A percentile compares a stretch with the other conserved stretches of the same genome.
Evolutionary conservation across 1,140 invertebrate genomes (phyloP).

Genomic region (Drosophila dunni): DNA sequence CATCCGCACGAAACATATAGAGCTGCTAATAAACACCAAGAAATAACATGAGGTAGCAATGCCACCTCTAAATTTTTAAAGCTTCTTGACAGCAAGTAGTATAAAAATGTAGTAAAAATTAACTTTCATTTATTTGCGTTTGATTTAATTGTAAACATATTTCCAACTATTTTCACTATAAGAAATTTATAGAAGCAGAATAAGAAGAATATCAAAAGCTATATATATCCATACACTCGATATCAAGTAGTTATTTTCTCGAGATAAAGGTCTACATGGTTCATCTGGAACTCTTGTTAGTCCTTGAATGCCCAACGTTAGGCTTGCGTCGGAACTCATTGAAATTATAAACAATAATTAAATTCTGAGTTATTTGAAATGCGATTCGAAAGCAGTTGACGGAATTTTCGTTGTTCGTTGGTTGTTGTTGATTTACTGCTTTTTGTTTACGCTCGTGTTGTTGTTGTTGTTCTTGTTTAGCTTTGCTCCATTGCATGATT

Average conservation of each 20-base stretch:
- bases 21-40: conserved; percentile 12
- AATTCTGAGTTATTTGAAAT: conserved; percentile 14
- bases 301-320: too few species aligned
- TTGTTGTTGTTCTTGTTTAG: conserved; percentile 25
- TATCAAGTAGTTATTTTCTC: too few species aligned
- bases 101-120: too few species aligned
- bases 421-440: conserved; percentile 14
- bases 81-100: too few species aligned
- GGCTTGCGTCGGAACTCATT: background rate
- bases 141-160: too few species aligned
- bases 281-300: too few species aligned
- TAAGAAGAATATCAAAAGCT: too few species aligned
- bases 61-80: background rate
- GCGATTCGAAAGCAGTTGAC: conserved; percentile 15
- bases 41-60: background rate
- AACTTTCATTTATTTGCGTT: too few species aligned
- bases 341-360: conserved; percentile 24
- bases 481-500: conserved; percentile 51
- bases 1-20: conserved; percentile 29
- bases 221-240: too few species aligned
- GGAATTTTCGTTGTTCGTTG: conserved; percentile 1
- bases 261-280: too few species aligned
- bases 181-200: too few species aligned
- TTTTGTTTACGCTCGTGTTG: conserved; percentile 1
- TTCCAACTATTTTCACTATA: too few species aligned